Evolutionary conservation across 1,140 invertebrate genomes (phyloP), one percentile per base, ranked within the genome.

Genomic region (Helicoverpa zea): DNA sequence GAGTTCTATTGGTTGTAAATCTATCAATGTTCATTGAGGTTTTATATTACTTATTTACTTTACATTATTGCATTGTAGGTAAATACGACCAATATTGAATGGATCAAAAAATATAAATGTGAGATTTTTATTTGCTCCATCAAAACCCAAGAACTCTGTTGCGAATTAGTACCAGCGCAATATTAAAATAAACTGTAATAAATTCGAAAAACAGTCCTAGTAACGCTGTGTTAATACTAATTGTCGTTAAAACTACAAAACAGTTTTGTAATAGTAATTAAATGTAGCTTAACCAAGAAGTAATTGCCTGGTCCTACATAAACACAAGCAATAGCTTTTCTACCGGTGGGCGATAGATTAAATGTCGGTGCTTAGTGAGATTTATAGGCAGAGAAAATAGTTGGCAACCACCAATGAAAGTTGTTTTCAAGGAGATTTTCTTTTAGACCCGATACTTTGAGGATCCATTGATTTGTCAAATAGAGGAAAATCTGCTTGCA

Each of bases 291-390:
- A 84, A 81, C 75, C 74, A 76, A 68, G 76, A 74, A 72, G 59
- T 84, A 83, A 82, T 84, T 81, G 83, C 83, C 29, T 64, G 54
- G 68, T 59, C 81, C 80, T 80, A 84, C 82, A 84, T 84, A 85
- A 87, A 88, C 83, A 82, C 63, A 74, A 75, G 59, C 43, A 51
- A 77, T 77, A 82, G 77, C 83, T 80, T 79, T 83, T 83, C 82
- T 84, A 81, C 74, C 81, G 77, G 76, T 66, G 80, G 79, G 76
- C 79, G 81, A 85, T 87, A 85, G 83, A 88, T 86, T 88, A 85
- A 72, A 80, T 80, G 84, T 84, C 86, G 72, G 80, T 81, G 83
- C 75, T 82, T 81, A 85, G 81, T 77, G 75, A 86, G 87, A 87
- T 88, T 87, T 87, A 88, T 87, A 64, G 84, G 78, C 78, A 61